Percentiles rank a stretch among this genome's conserved stretches.
Evolutionary conservation across 2,113 vertebrate species (phyloP).

Genomic region (Pipa parva): DNA sequence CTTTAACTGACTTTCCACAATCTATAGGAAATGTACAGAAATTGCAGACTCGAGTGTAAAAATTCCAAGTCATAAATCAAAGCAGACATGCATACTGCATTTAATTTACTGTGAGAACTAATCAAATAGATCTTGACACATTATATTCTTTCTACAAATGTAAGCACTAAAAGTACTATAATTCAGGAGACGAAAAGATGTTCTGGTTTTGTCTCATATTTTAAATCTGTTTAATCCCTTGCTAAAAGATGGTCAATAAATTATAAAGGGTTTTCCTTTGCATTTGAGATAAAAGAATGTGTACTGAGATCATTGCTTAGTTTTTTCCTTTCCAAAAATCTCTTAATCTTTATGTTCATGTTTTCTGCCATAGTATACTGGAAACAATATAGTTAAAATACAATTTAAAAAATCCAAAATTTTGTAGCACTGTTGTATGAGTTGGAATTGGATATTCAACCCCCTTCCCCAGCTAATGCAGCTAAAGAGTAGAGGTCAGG

Average conservation of each 20-base stretch:
- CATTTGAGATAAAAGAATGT: background rate
- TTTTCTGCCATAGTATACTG: too few relatives aligned
- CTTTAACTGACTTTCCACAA: slow-evolving; percentile 1
- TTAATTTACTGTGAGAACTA: slow-evolving; percentile 14
- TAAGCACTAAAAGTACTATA: background rate
- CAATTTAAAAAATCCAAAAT: too few relatives aligned
- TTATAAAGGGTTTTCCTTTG: background rate
- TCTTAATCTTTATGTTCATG: too few relatives aligned
- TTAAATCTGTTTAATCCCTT: background rate
- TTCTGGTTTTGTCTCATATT: background rate
- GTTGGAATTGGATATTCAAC: too few relatives aligned
- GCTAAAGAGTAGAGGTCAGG: too few relatives aligned
- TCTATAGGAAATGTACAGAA: slow-evolving; percentile 17
- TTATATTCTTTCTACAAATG: slow-evolving; percentile 7
- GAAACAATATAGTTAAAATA: too few relatives aligned
- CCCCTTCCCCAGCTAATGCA: too few relatives aligned
- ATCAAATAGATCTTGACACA: slow-evolving; percentile 19
- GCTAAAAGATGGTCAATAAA: background rate
- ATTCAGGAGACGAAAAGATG: background rate
- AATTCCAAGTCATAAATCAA: slow-evolving; percentile 29
- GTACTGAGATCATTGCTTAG: background rate
- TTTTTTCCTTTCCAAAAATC: too few relatives aligned
- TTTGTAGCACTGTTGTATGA: too few relatives aligned
- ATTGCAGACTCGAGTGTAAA: slow-evolving; percentile 13
- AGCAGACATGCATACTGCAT: slow-evolving; percentile 9